Evolutionary conservation across 2,888 invertebrate genomes (phyloP).

Genomic region (Macaria liturata): DNA sequence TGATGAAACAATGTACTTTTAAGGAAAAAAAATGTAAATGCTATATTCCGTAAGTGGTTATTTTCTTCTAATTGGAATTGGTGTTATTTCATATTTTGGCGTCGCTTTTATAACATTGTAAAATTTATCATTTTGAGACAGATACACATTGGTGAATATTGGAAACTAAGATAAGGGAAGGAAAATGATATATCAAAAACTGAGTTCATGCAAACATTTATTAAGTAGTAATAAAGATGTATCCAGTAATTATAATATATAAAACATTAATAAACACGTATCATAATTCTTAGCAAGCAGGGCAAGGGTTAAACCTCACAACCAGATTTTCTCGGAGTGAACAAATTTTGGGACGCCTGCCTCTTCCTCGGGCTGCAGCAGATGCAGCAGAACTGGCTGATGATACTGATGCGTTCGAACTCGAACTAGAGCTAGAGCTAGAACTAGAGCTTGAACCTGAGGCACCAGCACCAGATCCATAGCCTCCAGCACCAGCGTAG

Average conservation of each 20-base stretch:
- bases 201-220: constrained; percentile 52
- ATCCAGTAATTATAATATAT: constrained; percentile 42
- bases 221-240: constrained; percentile 57
- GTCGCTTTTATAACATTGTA: too few species aligned
- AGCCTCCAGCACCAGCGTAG: neutral
- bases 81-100: too few species aligned
- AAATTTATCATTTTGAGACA: too few species aligned
- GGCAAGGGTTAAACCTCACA: constrained; percentile 57
- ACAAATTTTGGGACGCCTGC: constrained; percentile 54
- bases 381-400: constrained; percentile 23
- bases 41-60: too few species aligned
- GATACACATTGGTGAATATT: too few species aligned
- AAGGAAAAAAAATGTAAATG: too few species aligned
- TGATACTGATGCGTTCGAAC: constrained; percentile 5
- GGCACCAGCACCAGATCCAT: constrained; percentile 18
- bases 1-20: too few species aligned
- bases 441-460: constrained; percentile 19
- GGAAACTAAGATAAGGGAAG: too few species aligned
- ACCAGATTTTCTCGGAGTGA: constrained; percentile 56
- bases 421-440: constrained; percentile 12
- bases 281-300: constrained; percentile 50
- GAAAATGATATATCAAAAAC: too few species aligned
- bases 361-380: constrained; percentile 27
- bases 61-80: too few species aligned
- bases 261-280: constrained; percentile 19